phyloP scores from a whole-genome alignment of 2,888 invertebrate species.

The Meiosimyza platycephala region DNA sequence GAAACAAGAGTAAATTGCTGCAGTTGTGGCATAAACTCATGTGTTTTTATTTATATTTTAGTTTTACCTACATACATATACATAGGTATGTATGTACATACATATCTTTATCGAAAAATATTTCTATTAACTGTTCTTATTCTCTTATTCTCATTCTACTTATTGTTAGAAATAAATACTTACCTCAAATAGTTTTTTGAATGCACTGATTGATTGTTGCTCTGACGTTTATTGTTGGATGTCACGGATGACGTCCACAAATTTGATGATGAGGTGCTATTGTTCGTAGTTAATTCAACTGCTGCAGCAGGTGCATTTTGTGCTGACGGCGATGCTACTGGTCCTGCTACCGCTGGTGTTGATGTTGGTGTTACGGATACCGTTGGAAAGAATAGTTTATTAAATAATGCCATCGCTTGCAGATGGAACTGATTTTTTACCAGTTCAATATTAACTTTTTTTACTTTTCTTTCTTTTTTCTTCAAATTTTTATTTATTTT shows the following conservation, averaged over 20 bases:
- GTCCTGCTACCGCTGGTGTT: slow-evolving; percentile 64
- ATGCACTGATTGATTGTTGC: slow-evolving; percentile 55
- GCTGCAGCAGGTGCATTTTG: slow-evolving; percentile 43
- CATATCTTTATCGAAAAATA: too few relatives aligned
- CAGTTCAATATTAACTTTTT: slow-evolving; percentile 13
- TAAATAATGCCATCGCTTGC: slow-evolving; percentile 77
- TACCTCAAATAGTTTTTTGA: slow-evolving; percentile 66
- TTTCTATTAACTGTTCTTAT: neutral
- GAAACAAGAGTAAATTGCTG: neutral
- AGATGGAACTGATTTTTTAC: slow-evolving; percentile 5
- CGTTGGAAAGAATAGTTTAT: slow-evolving; percentile 73
- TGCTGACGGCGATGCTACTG: slow-evolving; percentile 45
- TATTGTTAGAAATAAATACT: slow-evolving; percentile 42
- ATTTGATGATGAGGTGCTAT: slow-evolving; percentile 39
- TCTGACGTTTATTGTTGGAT: slow-evolving; percentile 41
- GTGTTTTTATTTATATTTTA: neutral
- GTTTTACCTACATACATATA: too few relatives aligned
- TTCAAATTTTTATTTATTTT: neutral
- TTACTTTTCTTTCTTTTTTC: neutral
- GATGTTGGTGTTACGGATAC: slow-evolving; percentile 70
- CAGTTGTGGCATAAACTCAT: neutral
- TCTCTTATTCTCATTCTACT: neutral
- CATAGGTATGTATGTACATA: too few relatives aligned
- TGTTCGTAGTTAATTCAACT: slow-evolving; percentile 31
- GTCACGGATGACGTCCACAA: slow-evolving; percentile 47